Percentiles rank a stretch among this genome's conserved stretches.
Conservation (phyloP, 2,888 invertebrate genomes). For the Byasa hedistus region DNA sequence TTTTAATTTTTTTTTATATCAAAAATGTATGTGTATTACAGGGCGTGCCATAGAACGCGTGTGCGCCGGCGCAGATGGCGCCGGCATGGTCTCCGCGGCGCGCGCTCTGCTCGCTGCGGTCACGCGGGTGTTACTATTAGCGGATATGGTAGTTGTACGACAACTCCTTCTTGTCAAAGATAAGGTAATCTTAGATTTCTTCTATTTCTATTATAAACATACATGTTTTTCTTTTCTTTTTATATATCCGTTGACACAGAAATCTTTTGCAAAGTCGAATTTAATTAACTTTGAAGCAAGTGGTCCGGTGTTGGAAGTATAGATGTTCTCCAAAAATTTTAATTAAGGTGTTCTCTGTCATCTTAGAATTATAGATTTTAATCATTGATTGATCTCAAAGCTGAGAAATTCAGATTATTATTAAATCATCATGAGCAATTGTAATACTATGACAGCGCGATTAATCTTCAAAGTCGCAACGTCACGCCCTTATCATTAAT, state of each 20-base stretch:
- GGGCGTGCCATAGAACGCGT: constrained; percentile 95
- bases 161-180: constrained; percentile 97
- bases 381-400: too few relatives aligned
- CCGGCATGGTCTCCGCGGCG: constrained; percentile 93
- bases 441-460: not conserved
- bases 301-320: too few relatives aligned
- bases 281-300: too few relatives aligned
- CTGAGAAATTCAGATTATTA: too few relatives aligned
- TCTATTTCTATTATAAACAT: not conserved
- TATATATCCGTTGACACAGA: not conserved
- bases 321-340: too few relatives aligned
- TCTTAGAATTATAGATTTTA: too few relatives aligned
- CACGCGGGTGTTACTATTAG: constrained; percentile 95
- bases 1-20: too few relatives aligned
- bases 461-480: not conserved
- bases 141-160: constrained; percentile 98
- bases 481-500: not conserved
- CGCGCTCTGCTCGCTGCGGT: constrained; percentile 96
- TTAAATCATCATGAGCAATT: not conserved
- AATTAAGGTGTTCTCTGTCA: too few relatives aligned
- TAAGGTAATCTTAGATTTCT: constrained; percentile 83
- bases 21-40: constrained; percentile 55
- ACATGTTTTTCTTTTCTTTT: too few relatives aligned
- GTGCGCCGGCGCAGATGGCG: constrained; percentile 87
- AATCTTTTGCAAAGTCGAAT: not conserved